Evolutionary conservation across 2,113 vertebrate species (phyloP).

Genomic region (Propithecus coquereli): DNA sequence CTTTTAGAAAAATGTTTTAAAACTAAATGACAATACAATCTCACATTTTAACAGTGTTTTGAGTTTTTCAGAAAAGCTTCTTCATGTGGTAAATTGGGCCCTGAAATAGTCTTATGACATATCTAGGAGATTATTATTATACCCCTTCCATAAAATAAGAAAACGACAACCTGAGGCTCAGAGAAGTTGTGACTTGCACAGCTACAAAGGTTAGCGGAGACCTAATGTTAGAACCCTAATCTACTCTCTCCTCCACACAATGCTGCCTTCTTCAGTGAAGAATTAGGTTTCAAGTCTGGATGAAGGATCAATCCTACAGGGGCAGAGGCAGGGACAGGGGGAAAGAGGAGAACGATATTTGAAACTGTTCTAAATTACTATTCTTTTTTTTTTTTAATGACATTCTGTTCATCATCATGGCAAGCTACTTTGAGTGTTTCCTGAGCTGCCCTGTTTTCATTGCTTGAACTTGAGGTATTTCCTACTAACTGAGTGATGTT

Average conservation of each 20-base stretch:
- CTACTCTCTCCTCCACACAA: not conserved
- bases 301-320: not conserved
- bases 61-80: conserved; percentile 11
- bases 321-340: fast-evolving
- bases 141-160: not conserved
- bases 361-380: not conserved
- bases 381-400: not conserved
- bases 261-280: not conserved
- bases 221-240: not conserved
- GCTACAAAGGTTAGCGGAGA: not conserved
- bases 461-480: conserved; percentile 21
- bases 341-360: conserved; percentile 1
- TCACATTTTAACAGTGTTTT: conserved; percentile 25
- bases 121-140: not conserved
- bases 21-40: conserved; percentile 2
- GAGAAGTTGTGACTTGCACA: conserved; percentile 22
- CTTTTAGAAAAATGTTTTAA: conserved; percentile 27
- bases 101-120: conserved; percentile 17
- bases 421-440: not conserved
- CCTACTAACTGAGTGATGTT: not conserved
- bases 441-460: not conserved
- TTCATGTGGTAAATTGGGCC: conserved; percentile 10
- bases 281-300: conserved; percentile 11
- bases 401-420: conserved; percentile 3
- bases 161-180: not conserved